Evolutionary conservation across 1,140 invertebrate species (phyloP), one percentile per base, ranked within the genome.

Genomic region (Aphaenogaster ashmeadi): DNA sequence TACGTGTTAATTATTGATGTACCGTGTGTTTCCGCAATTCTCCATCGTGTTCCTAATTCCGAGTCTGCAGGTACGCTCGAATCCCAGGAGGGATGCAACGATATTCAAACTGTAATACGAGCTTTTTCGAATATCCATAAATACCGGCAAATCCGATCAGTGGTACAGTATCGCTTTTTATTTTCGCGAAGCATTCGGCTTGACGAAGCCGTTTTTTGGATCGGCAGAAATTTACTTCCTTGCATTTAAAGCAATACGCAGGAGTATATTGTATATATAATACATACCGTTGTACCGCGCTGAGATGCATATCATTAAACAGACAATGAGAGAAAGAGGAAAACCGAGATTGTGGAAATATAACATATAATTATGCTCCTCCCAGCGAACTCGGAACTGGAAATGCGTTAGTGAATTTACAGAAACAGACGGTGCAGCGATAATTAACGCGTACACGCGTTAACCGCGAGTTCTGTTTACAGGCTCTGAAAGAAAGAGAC

Each of bases 1-100:
- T 21, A 50, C n/a, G n/a, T 18, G 69, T 74, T 84, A 74, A 84
- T 74, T 60, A 84, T 75, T 84, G 80, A 74, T 60, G 54, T n/a
- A 36, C 21, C 18, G 15, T 50, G 69, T 41, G 54, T 84, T 75
- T 50, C 69, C 54, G 41, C 6, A 47, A 47, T 38, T 74, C 54
- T 41, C 80, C 38, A 50, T 74, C 8, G 64, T 47, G 47, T 71
- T 81, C 33, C 13, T 47, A 54, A 27, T 50, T 52, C 13, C 8
- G 36, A 69, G 15, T 81, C 47, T 41, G 62, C 9, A 15, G n/a
- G 21, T 9, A 13, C 21, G 8, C 11, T 36, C 36, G 18, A 18
- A 38, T 54, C 27, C 9, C 78, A 9, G 27, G 13, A 44, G 36
- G 58, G 67, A 83, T 33, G 18, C 38, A 38, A 11, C 9, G 36